Percentiles rank a stretch among this genome's conserved stretches.
phyloP scores from a whole-genome alignment of 2,888 invertebrate genomes.

The Aproaerema taeniolella region DNA sequence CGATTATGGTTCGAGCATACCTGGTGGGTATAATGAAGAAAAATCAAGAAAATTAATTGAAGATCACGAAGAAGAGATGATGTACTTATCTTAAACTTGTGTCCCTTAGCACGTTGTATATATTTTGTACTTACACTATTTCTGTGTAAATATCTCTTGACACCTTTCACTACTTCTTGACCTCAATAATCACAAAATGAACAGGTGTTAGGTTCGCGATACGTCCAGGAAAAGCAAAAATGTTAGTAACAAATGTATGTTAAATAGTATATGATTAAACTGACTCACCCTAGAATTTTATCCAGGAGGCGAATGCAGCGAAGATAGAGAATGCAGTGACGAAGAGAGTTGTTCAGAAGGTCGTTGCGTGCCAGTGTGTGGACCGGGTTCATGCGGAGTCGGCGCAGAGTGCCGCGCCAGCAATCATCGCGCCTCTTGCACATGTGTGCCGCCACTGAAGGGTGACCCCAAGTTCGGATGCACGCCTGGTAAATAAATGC shows the following conservation, averaged over 20 bases:
- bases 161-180: background rate
- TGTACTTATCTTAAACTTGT: too few relatives aligned
- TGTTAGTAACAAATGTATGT: background rate
- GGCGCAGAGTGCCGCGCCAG: conserved; percentile 87
- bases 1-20: too few relatives aligned
- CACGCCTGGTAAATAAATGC: conserved; percentile 58
- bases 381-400: conserved; percentile 82
- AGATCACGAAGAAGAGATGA: too few relatives aligned
- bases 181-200: background rate
- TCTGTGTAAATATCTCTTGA: conserved; percentile 4
- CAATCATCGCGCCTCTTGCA: conserved; percentile 87
- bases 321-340: conserved; percentile 83
- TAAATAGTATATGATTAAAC: background rate
- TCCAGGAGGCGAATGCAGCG: conserved; percentile 79
- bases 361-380: conserved; percentile 87
- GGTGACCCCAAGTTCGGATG: conserved; percentile 92
- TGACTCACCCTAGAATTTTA: too few relatives aligned
- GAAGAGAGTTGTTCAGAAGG: conserved; percentile 85
- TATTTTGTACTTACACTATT: conserved; percentile 7
- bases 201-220: background rate
- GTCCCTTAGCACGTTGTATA: conserved; percentile 9
- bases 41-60: too few relatives aligned
- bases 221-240: conserved; percentile 1
- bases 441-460: conserved; percentile 83
- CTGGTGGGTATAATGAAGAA: too few relatives aligned